These are phyloP conservation scores for Potorous gilbertii DNA, from an alignment of 2,797 vertebrate species.

Conservation along the genomic window DNA sequence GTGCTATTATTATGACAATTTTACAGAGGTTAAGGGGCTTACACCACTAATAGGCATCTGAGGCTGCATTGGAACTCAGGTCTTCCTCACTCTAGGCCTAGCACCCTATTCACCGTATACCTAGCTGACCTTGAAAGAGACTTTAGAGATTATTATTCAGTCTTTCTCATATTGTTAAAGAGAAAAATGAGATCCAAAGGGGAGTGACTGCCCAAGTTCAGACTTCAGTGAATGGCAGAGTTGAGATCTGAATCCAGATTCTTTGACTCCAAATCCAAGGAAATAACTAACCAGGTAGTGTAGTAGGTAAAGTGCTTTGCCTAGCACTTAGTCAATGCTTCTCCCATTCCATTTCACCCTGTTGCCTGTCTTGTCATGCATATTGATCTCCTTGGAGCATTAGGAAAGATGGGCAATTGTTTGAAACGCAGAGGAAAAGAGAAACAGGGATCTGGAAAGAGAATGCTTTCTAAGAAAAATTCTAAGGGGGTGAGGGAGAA, in stretches of 20 bases:
- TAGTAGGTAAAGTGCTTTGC: no score
- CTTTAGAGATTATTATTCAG: not conserved
- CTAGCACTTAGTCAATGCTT: not conserved
- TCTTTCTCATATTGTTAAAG: not conserved
- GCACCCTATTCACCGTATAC: not conserved
- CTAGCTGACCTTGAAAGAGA: not conserved
- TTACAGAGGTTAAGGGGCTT: not conserved
- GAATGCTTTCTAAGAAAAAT: not conserved
- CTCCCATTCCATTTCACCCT: not conserved
- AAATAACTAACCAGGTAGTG: not conserved
- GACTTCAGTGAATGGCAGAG: not conserved
- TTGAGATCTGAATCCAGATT: not conserved
- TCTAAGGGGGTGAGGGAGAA: not conserved
- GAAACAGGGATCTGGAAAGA: conserved; percentile 28
- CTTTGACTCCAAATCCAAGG: not conserved
- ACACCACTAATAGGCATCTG: not conserved
- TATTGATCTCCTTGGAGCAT: not conserved
- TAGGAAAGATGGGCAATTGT: conserved; percentile 5
- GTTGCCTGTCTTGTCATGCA: not conserved
- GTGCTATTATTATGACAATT: not conserved
- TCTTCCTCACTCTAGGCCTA: not conserved
- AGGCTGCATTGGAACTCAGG: not conserved
- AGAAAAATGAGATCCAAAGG: not conserved
- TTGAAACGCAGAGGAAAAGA: not conserved
- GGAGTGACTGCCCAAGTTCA: not conserved